These are phyloP conservation scores for Melanotaenia duboulayi DNA, from an alignment of 2,113 vertebrate species.

Conservation along the genomic window DNA sequence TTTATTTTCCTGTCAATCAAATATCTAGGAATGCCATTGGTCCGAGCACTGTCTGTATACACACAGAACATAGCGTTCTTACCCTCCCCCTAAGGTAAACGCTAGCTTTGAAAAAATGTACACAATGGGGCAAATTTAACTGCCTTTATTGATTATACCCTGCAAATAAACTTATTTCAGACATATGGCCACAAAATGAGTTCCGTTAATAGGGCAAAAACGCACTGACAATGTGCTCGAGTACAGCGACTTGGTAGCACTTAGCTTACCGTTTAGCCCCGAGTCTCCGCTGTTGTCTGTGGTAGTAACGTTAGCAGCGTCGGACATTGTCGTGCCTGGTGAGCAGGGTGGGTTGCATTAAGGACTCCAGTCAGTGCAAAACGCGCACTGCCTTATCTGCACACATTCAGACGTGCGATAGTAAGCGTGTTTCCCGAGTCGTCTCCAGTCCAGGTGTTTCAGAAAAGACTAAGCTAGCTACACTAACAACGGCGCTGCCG, in stretches of 20 bases:
- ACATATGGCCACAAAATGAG: rapidly evolving
- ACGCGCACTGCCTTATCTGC: conserved; percentile 34
- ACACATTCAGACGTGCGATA: conserved; percentile 65
- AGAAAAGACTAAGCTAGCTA: not conserved
- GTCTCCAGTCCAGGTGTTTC: not conserved
- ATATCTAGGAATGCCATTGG: conserved; percentile 58
- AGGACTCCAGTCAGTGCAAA: conserved; percentile 59
- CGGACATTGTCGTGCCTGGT: conserved; percentile 76
- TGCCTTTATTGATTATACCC: not conserved
- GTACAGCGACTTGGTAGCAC: not conserved
- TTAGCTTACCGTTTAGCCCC: conserved; percentile 80
- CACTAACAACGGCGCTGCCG: conserved; percentile 7
- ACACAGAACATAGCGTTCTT: conserved; percentile 50
- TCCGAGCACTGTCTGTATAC: conserved; percentile 62
- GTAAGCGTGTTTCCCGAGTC: conserved; percentile 1
- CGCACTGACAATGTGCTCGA: not conserved
- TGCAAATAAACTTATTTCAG: not conserved
- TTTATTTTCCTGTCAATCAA: conserved; percentile 34
- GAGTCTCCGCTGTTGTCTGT: conserved; percentile 78
- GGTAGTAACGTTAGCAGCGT: conserved; percentile 64
- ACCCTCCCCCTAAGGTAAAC: conserved; percentile 30
- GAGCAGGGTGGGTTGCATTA: conserved; percentile 63
- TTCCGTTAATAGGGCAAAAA: not conserved
- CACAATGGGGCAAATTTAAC: not conserved
- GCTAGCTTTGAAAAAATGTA: conserved; percentile 8